Evolutionary conservation across 2,888 invertebrate genomes (phyloP).

Genomic region (Thymelicus lineola): DNA sequence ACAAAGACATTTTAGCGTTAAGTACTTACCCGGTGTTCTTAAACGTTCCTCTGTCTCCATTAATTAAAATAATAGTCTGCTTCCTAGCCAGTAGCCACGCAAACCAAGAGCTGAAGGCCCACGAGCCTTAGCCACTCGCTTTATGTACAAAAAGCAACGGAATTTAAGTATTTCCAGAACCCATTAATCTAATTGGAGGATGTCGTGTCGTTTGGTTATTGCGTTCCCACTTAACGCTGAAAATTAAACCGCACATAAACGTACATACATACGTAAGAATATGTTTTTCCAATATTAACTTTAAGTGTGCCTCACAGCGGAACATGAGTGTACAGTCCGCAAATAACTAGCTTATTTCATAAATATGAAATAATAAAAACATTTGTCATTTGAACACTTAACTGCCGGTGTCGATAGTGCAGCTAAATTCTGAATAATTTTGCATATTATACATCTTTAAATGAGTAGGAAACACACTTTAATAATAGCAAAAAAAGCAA

Average conservation of each 20-base stretch:
- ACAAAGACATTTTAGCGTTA: no score
- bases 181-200: constrained; percentile 36
- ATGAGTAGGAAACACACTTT: no score
- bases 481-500: no score
- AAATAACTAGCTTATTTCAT: constrained; percentile 29
- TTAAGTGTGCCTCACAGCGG: constrained; percentile 35
- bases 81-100: constrained; percentile 10
- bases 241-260: constrained; percentile 31
- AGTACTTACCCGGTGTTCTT: no score
- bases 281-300: constrained; percentile 21
- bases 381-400: constrained; percentile 22
- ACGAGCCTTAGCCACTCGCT: constrained; percentile 5
- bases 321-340: constrained; percentile 13
- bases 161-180: constrained; percentile 36
- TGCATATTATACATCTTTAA: neutral
- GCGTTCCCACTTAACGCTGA: constrained; percentile 35
- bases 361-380: constrained; percentile 35
- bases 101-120: constrained; percentile 2
- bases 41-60: neutral
- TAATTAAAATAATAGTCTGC: constrained; percentile 31
- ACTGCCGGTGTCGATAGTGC: constrained; percentile 4
- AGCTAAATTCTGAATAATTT: constrained; percentile 7
- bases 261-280: constrained; percentile 5
- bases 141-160: constrained; percentile 24
- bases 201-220: constrained; percentile 36